Evolutionary conservation across 1,140 invertebrate genomes (phyloP).

Genomic region (Pantala flavescens): DNA sequence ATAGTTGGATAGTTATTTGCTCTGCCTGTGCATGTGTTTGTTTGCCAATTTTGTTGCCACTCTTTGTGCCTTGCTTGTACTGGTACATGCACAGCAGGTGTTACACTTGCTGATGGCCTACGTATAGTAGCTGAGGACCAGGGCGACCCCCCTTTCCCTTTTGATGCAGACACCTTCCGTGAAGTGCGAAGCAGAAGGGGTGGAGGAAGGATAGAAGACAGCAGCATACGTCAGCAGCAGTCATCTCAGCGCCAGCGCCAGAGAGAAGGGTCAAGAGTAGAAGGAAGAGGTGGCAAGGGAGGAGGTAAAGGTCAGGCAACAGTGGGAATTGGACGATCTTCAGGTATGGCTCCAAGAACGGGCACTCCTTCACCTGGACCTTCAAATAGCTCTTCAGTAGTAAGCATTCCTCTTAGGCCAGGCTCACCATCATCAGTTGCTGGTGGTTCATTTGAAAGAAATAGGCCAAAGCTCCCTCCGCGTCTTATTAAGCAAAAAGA

Average conservation of each 20-base stretch:
- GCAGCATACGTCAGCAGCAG: neutral
- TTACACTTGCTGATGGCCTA: neutral
- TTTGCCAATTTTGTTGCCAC: neutral
- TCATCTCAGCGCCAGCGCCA: neutral
- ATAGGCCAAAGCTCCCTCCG: conserved; percentile 52
- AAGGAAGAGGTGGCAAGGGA: neutral
- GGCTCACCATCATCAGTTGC: neutral
- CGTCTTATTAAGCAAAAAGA: conserved; percentile 67
- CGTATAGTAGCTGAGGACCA: neutral
- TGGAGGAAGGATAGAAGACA: neutral
- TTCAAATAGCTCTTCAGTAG: neutral
- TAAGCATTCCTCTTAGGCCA: neutral
- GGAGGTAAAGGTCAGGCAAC: neutral
- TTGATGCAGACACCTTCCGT: neutral
- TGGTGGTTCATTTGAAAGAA: neutral
- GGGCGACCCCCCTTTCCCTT: neutral
- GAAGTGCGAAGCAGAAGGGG: neutral
- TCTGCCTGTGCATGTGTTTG: neutral
- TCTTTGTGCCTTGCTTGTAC: neutral
- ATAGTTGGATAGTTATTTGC: neutral
- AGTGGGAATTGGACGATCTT: neutral
- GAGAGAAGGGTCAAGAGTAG: neutral
- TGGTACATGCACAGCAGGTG: neutral
- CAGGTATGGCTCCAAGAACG: neutral
- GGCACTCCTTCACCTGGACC: neutral